Conservation (phyloP, 2,888 invertebrate species). For the Oscheius onirici region DNA sequence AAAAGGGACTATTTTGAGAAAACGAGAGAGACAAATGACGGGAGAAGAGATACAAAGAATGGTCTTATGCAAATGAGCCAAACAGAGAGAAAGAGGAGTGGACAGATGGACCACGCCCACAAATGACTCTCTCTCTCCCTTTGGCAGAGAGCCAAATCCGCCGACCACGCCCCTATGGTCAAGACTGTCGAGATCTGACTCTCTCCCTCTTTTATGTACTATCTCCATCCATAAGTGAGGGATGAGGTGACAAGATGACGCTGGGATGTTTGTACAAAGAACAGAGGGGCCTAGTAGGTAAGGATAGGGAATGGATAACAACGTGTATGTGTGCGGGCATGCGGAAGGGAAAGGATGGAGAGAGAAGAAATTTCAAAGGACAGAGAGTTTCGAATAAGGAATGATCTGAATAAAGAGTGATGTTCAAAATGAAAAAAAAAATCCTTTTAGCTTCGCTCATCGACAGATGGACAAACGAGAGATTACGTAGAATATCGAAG, state of each 20-base stretch:
- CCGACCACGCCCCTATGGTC: neutral
- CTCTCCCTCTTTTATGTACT: neutral
- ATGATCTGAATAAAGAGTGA: neutral
- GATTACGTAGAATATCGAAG: neutral
- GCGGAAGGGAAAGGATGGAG: neutral
- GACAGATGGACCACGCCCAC: conserved; percentile 9
- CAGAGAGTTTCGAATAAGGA: neutral
- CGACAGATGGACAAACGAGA: no score
- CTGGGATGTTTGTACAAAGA: neutral
- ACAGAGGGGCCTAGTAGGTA: neutral
- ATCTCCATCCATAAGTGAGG: neutral
- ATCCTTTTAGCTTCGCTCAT: neutral
- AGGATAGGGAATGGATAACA: neutral
- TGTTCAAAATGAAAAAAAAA: neutral
- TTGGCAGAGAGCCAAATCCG: conserved; percentile 22
- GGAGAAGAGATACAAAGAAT: neutral
- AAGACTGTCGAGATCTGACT: neutral
- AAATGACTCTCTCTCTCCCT: neutral
- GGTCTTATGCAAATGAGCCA: conserved; percentile 27
- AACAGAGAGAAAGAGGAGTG: neutral
- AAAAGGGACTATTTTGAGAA: neutral
- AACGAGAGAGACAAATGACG: neutral
- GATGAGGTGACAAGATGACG: neutral
- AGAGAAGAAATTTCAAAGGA: neutral
- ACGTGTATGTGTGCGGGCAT: neutral